Percentiles rank a stretch among this genome's conserved stretches.
These are phyloP conservation scores for Rhimphoctona megacephalus DNA, from an alignment of 2,888 invertebrate genomes.

Conservation along the genomic window DNA sequence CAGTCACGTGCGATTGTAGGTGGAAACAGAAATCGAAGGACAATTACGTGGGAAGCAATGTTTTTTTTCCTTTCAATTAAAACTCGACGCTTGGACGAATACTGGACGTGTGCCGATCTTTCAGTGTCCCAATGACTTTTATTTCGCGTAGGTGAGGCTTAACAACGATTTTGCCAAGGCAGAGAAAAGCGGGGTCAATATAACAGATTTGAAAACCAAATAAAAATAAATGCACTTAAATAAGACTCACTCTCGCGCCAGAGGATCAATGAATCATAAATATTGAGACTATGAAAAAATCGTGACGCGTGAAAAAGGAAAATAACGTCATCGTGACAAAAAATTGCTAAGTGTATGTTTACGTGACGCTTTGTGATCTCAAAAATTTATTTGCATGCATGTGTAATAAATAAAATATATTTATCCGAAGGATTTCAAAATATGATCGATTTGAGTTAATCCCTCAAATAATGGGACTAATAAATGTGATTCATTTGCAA, in stretches of 20 bases:
- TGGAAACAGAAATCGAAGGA: background rate
- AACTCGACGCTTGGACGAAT: background rate
- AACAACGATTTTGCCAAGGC: background rate
- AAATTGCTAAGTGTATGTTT: constrained; percentile 17
- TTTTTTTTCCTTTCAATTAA: constrained; percentile 9
- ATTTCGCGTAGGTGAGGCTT: constrained; percentile 44
- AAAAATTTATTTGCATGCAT: no score
- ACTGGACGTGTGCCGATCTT: constrained; percentile 2
- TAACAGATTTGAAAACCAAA: constrained; percentile 1
- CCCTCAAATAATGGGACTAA: no score
- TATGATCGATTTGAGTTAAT: background rate
- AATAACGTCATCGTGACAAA: constrained; percentile 44
- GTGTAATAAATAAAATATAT: background rate
- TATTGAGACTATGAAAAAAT: constrained; percentile 21
- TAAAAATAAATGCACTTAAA: constrained; percentile 24
- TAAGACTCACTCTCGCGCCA: background rate
- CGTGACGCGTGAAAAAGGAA: background rate
- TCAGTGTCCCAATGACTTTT: constrained; percentile 28
- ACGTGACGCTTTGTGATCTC: no score
- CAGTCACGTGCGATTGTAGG: background rate
- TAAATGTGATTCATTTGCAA: background rate
- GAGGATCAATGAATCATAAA: constrained; percentile 47
- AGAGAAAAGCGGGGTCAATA: constrained; percentile 11
- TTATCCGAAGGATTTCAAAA: background rate
- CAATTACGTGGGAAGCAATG: constrained; percentile 37